A percentile compares a stretch with the other conserved stretches of the same genome.
Evolutionary conservation across 2,888 invertebrate species (phyloP).

Genomic region (Ceramica pisi): DNA sequence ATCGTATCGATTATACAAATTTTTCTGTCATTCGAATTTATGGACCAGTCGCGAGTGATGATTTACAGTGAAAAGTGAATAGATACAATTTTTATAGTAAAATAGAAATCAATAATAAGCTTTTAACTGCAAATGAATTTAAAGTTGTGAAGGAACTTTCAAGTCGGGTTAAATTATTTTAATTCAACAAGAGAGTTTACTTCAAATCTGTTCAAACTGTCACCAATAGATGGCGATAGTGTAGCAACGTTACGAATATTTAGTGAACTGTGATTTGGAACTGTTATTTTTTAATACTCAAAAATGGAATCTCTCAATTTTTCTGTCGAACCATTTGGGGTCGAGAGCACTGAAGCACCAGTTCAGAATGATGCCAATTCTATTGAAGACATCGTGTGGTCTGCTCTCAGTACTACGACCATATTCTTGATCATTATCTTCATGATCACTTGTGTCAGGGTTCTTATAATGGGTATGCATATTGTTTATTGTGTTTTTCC

Average conservation of each 20-base stretch:
- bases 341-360: constrained; percentile 5
- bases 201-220: neutral
- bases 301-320: constrained; percentile 68
- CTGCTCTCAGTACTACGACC: constrained; percentile 56
- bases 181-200: neutral
- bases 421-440: constrained; percentile 67
- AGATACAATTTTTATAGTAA: constrained; percentile 2
- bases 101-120: no score
- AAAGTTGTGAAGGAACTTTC: neutral
- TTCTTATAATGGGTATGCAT: constrained; percentile 67
- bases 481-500: constrained; percentile 29
- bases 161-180: neutral
- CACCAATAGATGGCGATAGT: constrained; percentile 29
- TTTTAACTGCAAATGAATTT: neutral
- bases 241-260: constrained; percentile 15
- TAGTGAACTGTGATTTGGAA: constrained; percentile 30
- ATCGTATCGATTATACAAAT: constrained; percentile 44
- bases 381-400: constrained; percentile 64
- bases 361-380: constrained; percentile 25
- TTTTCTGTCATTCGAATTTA: constrained; percentile 35
- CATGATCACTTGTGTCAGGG: constrained; percentile 69
- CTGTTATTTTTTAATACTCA: constrained; percentile 17
- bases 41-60: constrained; percentile 43
- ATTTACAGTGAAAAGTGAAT: constrained; percentile 11
- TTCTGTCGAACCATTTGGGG: neutral